Conservation (phyloP, 2,888 invertebrate genomes). For the Sylvicola cinctus region DNA sequence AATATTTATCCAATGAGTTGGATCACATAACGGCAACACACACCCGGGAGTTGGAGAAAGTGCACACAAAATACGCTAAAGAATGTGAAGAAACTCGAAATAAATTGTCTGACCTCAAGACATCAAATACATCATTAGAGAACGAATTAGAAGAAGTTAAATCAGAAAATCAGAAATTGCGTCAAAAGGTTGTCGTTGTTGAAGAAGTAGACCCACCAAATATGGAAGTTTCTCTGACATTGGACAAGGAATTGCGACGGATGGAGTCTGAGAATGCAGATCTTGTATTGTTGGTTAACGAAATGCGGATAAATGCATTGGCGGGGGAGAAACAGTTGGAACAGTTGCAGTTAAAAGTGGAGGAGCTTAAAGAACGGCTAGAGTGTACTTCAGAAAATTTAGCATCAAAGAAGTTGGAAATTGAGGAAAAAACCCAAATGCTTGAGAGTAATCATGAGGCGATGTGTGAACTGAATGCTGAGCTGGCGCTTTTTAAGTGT, state of each 20-base stretch:
- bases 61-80: not conserved
- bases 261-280: slow-evolving; percentile 1
- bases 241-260: not conserved
- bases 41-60: not conserved
- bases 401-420: slow-evolving; percentile 17
- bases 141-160: too few species aligned
- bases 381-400: slow-evolving; percentile 21
- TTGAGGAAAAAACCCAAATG: slow-evolving; percentile 19
- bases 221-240: not conserved
- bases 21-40: slow-evolving; percentile 9
- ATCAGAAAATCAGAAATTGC: too few species aligned
- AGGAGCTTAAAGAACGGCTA: slow-evolving; percentile 19
- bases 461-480: slow-evolving; percentile 5
- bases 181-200: too few species aligned
- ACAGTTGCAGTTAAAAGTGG: slow-evolving; percentile 16
- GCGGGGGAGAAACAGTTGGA: not conserved
- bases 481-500: slow-evolving; percentile 15
- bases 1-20: slow-evolving; percentile 18
- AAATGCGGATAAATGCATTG: not conserved
- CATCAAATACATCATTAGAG: not conserved
- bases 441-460: slow-evolving; percentile 19
- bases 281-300: not conserved
- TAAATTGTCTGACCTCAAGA: not conserved
- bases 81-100: not conserved
- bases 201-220: not conserved